Percentiles rank a stretch among this genome's conserved stretches.
These are phyloP conservation scores for Scaptomyza polygonia DNA, from an alignment of 2,888 invertebrate species.

Conservation along the genomic window DNA sequence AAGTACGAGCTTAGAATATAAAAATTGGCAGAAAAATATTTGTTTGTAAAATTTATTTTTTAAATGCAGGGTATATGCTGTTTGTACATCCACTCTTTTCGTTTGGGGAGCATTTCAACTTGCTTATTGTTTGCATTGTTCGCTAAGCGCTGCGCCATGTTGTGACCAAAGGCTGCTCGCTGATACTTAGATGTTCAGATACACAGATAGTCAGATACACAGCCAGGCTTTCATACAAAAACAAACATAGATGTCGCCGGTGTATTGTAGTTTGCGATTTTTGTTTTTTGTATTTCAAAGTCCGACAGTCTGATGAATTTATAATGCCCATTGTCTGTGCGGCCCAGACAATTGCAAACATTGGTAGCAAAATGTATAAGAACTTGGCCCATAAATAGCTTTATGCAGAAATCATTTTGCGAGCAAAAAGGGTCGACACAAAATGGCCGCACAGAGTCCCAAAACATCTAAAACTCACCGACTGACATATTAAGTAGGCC, in stretches of 20 bases:
- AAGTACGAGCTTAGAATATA: too few relatives aligned
- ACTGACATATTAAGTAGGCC: constrained; percentile 74
- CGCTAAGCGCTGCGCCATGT: constrained; percentile 76
- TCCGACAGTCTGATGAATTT: constrained; percentile 74
- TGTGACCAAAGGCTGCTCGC: constrained; percentile 69
- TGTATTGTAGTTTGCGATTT: constrained; percentile 9
- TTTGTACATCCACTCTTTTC: neutral
- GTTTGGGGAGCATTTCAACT: neutral
- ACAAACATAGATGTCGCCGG: neutral
- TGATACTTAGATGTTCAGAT: constrained; percentile 52
- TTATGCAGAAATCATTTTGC: constrained; percentile 46
- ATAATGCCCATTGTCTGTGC: constrained; percentile 75
- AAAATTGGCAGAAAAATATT: too few relatives aligned
- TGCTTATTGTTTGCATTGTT: constrained; percentile 67
- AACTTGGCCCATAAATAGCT: constrained; percentile 63
- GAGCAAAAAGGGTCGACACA: constrained; percentile 43
- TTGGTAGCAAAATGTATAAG: constrained; percentile 40
- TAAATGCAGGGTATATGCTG: constrained; percentile 3
- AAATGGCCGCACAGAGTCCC: constrained; percentile 42
- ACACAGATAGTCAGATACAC: constrained; percentile 35
- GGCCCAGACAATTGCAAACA: constrained; percentile 74
- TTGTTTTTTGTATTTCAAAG: constrained; percentile 57
- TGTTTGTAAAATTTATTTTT: neutral
- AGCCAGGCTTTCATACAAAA: constrained; percentile 25
- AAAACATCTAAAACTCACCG: constrained; percentile 22